These are phyloP conservation scores for Trypoxylon attenuatum DNA, from an alignment of 2,888 invertebrate genomes.

Conservation along the genomic window DNA sequence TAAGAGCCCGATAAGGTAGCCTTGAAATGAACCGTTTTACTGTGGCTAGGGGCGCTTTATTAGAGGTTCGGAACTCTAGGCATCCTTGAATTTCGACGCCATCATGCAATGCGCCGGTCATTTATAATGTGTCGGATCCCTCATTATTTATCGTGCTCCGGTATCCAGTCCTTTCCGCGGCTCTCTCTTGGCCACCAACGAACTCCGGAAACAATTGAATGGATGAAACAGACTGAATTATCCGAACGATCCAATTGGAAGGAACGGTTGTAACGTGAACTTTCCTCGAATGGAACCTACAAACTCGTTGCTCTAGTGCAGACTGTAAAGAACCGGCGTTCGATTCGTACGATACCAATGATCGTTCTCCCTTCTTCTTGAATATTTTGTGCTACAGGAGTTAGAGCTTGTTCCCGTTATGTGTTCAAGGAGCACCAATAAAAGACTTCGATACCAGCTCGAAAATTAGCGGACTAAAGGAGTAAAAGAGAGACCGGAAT, in stretches of 20 bases:
- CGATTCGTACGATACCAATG: constrained; percentile 11
- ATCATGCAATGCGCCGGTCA: too few species aligned
- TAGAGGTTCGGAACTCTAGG: too few species aligned
- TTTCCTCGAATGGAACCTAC: background rate
- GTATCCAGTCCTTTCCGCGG: too few species aligned
- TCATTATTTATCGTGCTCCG: too few species aligned
- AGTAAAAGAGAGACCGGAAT: constrained; percentile 4
- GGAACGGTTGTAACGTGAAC: background rate
- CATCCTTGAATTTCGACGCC: too few species aligned
- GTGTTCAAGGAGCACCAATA: constrained; percentile 23
- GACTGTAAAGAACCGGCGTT: background rate
- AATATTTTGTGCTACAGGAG: too few species aligned
- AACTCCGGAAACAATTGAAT: background rate
- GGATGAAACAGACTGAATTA: background rate
- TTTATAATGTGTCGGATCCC: too few species aligned
- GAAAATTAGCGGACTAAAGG: constrained; percentile 13
- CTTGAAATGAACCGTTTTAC: constrained; percentile 10
- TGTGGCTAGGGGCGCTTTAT: constrained; percentile 10
- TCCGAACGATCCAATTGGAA: background rate
- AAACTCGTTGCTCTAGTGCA: background rate
- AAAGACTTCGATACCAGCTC: constrained; percentile 36
- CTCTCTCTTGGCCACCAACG: background rate
- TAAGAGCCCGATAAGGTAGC: constrained; percentile 10
- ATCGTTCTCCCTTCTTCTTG: background rate
- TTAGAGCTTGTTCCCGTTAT: constrained; percentile 31